Evolutionary conservation across 1,140 invertebrate species (phyloP), one percentile per base, ranked within the genome.

Genomic region (Apis laboriosa): DNA sequence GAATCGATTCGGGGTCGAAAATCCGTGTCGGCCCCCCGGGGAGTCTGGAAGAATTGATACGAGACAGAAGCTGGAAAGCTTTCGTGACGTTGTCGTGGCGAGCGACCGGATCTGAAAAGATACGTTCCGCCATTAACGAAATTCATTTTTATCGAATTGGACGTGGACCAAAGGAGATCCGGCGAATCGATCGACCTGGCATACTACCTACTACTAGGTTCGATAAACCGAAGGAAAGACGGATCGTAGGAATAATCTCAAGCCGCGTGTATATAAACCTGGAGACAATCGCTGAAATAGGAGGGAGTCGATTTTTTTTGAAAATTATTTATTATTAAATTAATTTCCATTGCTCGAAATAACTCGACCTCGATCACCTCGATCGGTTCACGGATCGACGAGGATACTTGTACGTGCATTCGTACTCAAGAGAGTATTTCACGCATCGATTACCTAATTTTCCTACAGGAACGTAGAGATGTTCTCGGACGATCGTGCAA

Each of bases 61-160:
- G 55, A 19, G 28, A 21, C 28, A n/a, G 55, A 58, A 43, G 55
- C 19, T 56, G 58, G 55, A 73, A 58, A 73, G 71, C 53, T 43
- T 24, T 53, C 66, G 34, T 15, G 51, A 12, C 9, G 17, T 21
- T n/a, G 66, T n/a, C 49, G 49, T 15, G 67, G 28, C 53, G 21
- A 11, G 28, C 21, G 15, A 28, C 19, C 55, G 71, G 71, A 43
- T 34, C 53, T 24, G 17, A 51, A 58, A 56, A 34, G 67, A 8
- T 73, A 73, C 58, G 55, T 43, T 34, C 15, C 24, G 55, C 63
- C 77, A 70, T 80, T 74, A 80, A 74, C 78, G 70, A 58, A 53
- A 80, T 74, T 80, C 70, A 64, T 80, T 74, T 73, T 61, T 73
- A 73, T 80, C 60, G 70, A 74, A 53, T 73, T 64, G 78, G 70